Percentiles rank a stretch among this genome's conserved stretches.
phyloP scores from a whole-genome alignment of 2,888 invertebrate genomes.

The Nomada lathburiana region DNA sequence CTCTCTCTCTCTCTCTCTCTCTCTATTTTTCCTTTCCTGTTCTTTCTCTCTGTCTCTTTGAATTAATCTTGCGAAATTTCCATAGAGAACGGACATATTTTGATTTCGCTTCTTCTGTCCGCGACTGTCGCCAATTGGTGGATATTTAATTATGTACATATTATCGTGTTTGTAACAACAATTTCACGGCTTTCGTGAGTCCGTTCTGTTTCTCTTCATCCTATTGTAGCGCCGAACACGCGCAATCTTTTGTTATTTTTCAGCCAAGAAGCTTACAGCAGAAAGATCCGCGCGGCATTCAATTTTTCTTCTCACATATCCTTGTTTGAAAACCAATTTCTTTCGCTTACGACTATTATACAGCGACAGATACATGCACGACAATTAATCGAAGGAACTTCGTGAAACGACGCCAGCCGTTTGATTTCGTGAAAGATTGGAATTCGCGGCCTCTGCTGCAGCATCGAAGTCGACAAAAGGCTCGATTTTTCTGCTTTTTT shows the following conservation, averaged over 20 bases:
- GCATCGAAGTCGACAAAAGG: background rate
- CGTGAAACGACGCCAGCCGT: background rate
- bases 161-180: slow-evolving; percentile 35
- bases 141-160: slow-evolving; percentile 39
- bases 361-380: background rate
- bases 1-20: background rate
- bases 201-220: slow-evolving; percentile 31
- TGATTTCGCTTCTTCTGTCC: slow-evolving; percentile 74
- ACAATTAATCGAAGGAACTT: background rate
- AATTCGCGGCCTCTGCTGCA: no score
- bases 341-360: background rate
- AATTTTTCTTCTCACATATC: slow-evolving; percentile 1
- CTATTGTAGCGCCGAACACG: slow-evolving; percentile 1
- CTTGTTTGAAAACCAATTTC: background rate
- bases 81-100: slow-evolving; percentile 66
- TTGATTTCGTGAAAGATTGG: no score
- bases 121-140: slow-evolving; percentile 47
- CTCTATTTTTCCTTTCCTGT: background rate
- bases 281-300: background rate
- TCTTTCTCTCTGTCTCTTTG: background rate
- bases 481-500: background rate
- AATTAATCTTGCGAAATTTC: slow-evolving; percentile 38
- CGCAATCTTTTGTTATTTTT: slow-evolving; percentile 21
- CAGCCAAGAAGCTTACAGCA: slow-evolving; percentile 16
- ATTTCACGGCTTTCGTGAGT: slow-evolving; percentile 53